phyloP scores from a whole-genome alignment of 2,888 invertebrate genomes.

The Eledone cirrhosa region DNA sequence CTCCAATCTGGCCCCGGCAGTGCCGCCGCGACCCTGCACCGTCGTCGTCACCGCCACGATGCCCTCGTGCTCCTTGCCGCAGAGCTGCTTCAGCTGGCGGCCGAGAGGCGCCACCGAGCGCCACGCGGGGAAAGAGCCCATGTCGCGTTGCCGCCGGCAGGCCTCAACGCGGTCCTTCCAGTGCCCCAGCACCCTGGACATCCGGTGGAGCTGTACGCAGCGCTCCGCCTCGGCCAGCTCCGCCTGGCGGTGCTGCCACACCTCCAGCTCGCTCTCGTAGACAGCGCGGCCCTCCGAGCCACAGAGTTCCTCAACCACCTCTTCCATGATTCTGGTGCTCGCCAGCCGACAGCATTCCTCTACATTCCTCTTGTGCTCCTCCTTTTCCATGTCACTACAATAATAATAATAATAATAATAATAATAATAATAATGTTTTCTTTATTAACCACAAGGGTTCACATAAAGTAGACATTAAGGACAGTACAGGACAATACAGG shows the following conservation, averaged over 20 bases:
- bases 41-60: background rate
- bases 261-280: slow-evolving; percentile 52
- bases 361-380: slow-evolving; percentile 43
- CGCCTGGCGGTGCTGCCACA: slow-evolving; percentile 44
- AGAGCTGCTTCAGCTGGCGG: slow-evolving; percentile 32
- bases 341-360: slow-evolving; percentile 39
- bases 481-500: no score
- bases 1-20: slow-evolving; percentile 31
- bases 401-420: background rate
- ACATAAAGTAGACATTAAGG: no score
- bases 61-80: slow-evolving; percentile 36
- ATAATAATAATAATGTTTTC: no score
- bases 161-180: slow-evolving; percentile 51
- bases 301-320: slow-evolving; percentile 38
- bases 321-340: slow-evolving; percentile 34
- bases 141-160: slow-evolving; percentile 53
- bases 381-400: slow-evolving; percentile 48
- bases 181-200: slow-evolving; percentile 40
- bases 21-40: no score
- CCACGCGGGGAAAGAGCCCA: slow-evolving; percentile 60
- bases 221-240: slow-evolving; percentile 49
- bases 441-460: no score
- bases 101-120: slow-evolving; percentile 42
- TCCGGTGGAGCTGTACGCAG: slow-evolving; percentile 44
- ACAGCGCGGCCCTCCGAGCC: slow-evolving; percentile 45